Evolutionary conservation across 2,888 invertebrate species (phyloP).

Genomic region (Anticlea derivata): DNA sequence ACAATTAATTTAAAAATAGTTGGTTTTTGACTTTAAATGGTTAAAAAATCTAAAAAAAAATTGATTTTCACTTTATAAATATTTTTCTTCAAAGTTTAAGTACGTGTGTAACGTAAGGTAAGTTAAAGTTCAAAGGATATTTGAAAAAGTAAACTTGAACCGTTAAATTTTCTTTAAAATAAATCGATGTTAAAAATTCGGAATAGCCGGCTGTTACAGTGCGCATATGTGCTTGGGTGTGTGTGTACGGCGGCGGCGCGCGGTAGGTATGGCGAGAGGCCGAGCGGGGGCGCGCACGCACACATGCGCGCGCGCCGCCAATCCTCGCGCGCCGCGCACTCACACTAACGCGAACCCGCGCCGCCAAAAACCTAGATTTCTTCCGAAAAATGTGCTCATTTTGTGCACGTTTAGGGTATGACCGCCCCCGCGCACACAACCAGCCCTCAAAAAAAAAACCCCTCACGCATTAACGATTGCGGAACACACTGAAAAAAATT

Average conservation of each 20-base stretch:
- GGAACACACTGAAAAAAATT: slow-evolving; percentile 61
- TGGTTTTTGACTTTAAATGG: too few relatives aligned
- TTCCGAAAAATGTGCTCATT: slow-evolving; percentile 62
- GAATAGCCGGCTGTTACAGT: slow-evolving; percentile 24
- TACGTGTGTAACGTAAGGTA: too few relatives aligned
- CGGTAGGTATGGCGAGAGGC: slow-evolving; percentile 58
- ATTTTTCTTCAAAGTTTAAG: too few relatives aligned
- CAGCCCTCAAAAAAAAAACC: slow-evolving; percentile 36
- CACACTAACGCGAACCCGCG: slow-evolving; percentile 50
- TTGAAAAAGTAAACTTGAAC: neutral
- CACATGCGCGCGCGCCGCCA: slow-evolving; percentile 60
- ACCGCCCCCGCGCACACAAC: slow-evolving; percentile 62
- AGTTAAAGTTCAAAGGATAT: neutral
- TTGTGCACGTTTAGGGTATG: slow-evolving; percentile 68
- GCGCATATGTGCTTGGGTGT: slow-evolving; percentile 6
- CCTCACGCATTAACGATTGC: slow-evolving; percentile 9
- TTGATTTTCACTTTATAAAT: too few relatives aligned
- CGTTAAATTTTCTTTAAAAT: slow-evolving; percentile 10
- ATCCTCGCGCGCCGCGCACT: slow-evolving; percentile 65
- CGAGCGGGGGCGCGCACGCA: slow-evolving; percentile 68
- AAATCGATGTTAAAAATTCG: slow-evolving; percentile 12
- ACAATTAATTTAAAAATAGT: too few relatives aligned
- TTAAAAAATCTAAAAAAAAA: too few relatives aligned
- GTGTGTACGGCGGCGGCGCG: slow-evolving; percentile 40
- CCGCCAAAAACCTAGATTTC: slow-evolving; percentile 62